Percentiles rank a stretch among this genome's conserved stretches.
These are phyloP conservation scores for Ips typographus DNA, from an alignment of 1,140 invertebrate species.

Conservation along the genomic window DNA sequence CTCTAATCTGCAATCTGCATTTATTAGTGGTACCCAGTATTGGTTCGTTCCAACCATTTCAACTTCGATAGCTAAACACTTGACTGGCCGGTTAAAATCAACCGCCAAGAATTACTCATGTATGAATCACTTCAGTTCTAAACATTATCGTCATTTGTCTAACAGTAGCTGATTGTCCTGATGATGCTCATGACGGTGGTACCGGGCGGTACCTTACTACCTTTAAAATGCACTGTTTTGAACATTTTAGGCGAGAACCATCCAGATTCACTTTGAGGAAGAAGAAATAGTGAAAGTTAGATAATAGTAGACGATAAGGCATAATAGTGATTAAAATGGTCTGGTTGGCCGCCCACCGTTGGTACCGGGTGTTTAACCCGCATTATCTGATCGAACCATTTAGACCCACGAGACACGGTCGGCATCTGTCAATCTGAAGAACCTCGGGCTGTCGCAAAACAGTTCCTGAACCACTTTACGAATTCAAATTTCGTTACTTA, in stretches of 20 bases:
- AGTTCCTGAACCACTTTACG: too few relatives aligned
- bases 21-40: too few relatives aligned
- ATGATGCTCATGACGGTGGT: background rate
- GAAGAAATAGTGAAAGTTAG: conserved; percentile 10
- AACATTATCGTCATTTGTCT: conserved; percentile 41
- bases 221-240: background rate
- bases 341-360: conserved; percentile 4
- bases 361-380: conserved; percentile 1
- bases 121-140: conserved; percentile 45
- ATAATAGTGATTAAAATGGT: conserved; percentile 6
- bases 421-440: background rate
- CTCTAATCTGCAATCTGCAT: too few relatives aligned
- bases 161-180: conserved; percentile 23
- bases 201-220: background rate
- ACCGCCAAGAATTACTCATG: conserved; percentile 40
- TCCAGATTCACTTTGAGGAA: background rate
- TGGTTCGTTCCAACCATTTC: background rate
- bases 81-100: conserved; percentile 4
- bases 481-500: too few relatives aligned
- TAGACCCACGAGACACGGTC: conserved; percentile 1
- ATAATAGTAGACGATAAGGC: background rate
- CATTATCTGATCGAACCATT: conserved; percentile 14
- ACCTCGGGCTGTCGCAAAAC: too few relatives aligned
- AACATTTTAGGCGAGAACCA: background rate
- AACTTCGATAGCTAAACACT: conserved; percentile 9